Evolutionary conservation across 2,797 vertebrate species (phyloP).

Genomic region (Lerista edwardsae): DNA sequence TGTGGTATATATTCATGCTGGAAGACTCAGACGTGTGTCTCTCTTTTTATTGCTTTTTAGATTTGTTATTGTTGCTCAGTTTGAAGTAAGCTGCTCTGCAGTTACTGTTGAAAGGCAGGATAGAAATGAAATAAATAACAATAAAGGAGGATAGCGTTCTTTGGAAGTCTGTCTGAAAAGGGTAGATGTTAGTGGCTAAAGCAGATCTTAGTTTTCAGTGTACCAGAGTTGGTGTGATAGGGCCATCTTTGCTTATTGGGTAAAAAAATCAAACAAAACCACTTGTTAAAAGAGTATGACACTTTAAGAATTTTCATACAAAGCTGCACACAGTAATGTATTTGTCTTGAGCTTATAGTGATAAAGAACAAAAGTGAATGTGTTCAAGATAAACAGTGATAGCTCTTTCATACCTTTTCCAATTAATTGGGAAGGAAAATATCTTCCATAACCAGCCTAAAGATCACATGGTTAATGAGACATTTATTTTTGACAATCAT

Average conservation of each 20-base stretch:
- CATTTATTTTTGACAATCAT: background rate
- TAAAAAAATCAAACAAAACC: background rate
- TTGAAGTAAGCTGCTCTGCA: too few relatives aligned
- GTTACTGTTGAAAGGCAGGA: too few relatives aligned
- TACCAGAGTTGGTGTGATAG: background rate
- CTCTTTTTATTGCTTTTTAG: too few relatives aligned
- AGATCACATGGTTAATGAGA: background rate
- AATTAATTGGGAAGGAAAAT: background rate
- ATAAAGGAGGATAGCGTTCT: background rate
- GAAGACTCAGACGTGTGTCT: too few relatives aligned
- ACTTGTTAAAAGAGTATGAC: too few relatives aligned
- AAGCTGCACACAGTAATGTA: too few relatives aligned
- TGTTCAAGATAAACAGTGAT: background rate
- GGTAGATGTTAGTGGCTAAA: too few relatives aligned
- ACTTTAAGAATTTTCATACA: too few relatives aligned
- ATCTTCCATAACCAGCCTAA: background rate
- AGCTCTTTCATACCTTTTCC: background rate
- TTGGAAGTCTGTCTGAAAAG: background rate
- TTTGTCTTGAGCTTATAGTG: background rate
- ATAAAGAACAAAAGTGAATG: background rate
- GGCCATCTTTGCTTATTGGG: background rate
- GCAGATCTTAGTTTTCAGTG: background rate
- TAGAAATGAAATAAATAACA: too few relatives aligned
- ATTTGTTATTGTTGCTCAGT: too few relatives aligned
- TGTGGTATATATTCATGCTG: too few relatives aligned